A percentile compares a stretch with the other conserved stretches of the same genome.
phyloP scores from a whole-genome alignment of 2,797 vertebrate species.

The Lagocephalus sceleratus region DNA sequence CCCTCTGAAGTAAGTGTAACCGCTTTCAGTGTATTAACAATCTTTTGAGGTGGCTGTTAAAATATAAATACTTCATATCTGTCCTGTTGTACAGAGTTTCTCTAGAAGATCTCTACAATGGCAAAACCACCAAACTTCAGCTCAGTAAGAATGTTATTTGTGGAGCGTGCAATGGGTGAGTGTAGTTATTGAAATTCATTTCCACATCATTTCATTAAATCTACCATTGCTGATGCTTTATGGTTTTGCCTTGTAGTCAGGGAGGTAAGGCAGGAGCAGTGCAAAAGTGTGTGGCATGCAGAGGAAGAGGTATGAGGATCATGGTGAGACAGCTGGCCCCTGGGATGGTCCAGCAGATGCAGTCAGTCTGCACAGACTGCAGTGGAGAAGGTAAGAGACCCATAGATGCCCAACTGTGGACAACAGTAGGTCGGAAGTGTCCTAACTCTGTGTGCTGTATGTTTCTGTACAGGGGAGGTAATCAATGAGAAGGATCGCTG shows the following conservation, averaged over 20 bases:
- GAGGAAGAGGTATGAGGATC: constrained; percentile 92
- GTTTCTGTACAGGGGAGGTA: constrained; percentile 85
- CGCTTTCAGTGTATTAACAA: neutral
- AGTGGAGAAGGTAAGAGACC: constrained; percentile 89
- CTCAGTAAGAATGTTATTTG: constrained; percentile 99
- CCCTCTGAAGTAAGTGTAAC: constrained; percentile 88
- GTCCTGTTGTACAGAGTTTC: constrained; percentile 82
- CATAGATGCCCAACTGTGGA: constrained; percentile 3
- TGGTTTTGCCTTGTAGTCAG: constrained; percentile 76
- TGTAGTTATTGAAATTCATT: constrained; percentile 29
- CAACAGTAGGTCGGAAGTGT: neutral
- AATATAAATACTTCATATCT: neutral
- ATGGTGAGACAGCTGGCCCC: constrained; percentile 98
- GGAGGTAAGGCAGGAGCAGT: constrained; percentile 96
- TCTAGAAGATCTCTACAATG: constrained; percentile 98
- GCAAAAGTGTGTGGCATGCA: constrained; percentile 93
- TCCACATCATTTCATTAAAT: neutral
- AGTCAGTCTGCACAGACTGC: constrained; percentile 97
- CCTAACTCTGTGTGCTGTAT: constrained; percentile 7
- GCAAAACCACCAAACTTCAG: constrained; percentile 98
- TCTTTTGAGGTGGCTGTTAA: neutral
- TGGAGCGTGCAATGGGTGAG: constrained; percentile 94
- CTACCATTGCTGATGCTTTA: constrained; percentile 11
- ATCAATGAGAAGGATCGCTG: constrained; percentile 99
- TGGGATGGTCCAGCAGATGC: constrained; percentile 99